Base-by-base conservation (phyloP, 2,113 vertebrate species). In the Muscicapa adusta region DNA sequence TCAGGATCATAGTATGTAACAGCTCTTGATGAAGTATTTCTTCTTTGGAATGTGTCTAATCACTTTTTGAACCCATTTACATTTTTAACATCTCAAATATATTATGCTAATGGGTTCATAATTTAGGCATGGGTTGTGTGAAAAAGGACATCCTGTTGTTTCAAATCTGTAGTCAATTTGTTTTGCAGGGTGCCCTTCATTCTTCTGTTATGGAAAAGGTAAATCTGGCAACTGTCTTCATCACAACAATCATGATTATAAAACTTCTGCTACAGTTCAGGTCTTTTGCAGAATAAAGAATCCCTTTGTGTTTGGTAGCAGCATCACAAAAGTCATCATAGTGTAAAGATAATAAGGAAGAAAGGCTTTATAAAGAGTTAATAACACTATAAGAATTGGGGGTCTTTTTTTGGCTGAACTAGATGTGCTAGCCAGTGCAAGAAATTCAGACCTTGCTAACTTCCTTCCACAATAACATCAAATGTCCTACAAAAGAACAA, bases 51-150 rank as follows among this genome's bases (percentile, higher is more conserved):
- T 47, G 54, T 58, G 83, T 84, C 91, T 96, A 96, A 96, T 95
- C 89, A 96, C 83, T 94, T 94, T 96, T 92, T 91, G 89, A 96
- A 95, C 68, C 76, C 91, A 96, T 95, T 96, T 96, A 94, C 91
- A 96, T 96, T 95, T 94, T 96, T 95, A 96, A 92, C 51, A 87
- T 86, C 80, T 92, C 43, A 92, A 96, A 95, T 84, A 84, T 73
- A 82, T 92, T 79, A 93, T 74, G 89, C 84, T 95, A 96, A 96
- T 96, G 3, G 71, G 38, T 77, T 92, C 65, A 91, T 51, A 87
- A 94, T 89, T 94, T 77, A 81, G 60, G 33, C 84, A 86, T 7
- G 65, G 73, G 33, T 83, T 81, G 42, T 47, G 34, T 63, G 84
- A 89, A 87, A 96, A 92, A 76, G 87, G 94, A 87, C 53, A 18